Evolutionary conservation across 2,888 invertebrate genomes (phyloP).

Genomic region (Chloroclysta siterata): DNA sequence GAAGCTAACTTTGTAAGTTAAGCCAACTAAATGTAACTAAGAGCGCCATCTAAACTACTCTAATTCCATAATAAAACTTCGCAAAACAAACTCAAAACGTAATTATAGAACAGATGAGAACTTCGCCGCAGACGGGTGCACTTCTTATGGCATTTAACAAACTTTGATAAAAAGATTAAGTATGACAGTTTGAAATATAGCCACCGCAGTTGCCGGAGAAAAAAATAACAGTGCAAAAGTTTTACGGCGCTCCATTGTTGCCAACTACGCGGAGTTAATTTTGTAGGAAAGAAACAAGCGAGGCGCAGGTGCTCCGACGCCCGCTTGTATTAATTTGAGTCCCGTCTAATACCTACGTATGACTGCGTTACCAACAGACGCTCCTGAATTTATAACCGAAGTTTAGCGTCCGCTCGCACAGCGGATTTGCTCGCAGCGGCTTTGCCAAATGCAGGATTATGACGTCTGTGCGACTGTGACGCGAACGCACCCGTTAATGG

Average conservation of each 20-base stretch:
- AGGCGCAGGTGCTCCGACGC: slow-evolving; percentile 73
- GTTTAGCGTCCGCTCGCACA: slow-evolving; percentile 63
- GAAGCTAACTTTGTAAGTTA: slow-evolving; percentile 9
- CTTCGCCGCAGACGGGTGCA: slow-evolving; percentile 76
- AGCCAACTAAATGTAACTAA: slow-evolving; percentile 37
- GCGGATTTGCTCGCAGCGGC: slow-evolving; percentile 58
- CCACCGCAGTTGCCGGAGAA: slow-evolving; percentile 73
- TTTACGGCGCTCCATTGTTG: slow-evolving; percentile 77
- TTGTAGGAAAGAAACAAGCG: slow-evolving; percentile 79
- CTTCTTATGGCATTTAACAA: slow-evolving; percentile 81
- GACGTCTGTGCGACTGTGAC: slow-evolving; percentile 55
- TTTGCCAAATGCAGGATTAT: slow-evolving; percentile 72
- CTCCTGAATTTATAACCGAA: slow-evolving; percentile 76
- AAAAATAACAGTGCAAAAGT: slow-evolving; percentile 79
- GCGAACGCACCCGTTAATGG: slow-evolving; percentile 47
- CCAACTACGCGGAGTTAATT: slow-evolving; percentile 77
- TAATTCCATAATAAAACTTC: slow-evolving; percentile 63
- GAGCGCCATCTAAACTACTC: slow-evolving; percentile 57
- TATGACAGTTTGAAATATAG: slow-evolving; percentile 85
- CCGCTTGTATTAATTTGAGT: slow-evolving; percentile 79
- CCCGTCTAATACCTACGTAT: slow-evolving; percentile 78
- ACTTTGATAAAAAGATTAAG: slow-evolving; percentile 85
- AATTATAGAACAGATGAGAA: slow-evolving; percentile 77
- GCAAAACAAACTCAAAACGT: slow-evolving; percentile 64
- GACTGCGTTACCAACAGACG: slow-evolving; percentile 69